Conservation (phyloP, 2,888 invertebrate genomes). For the Acanthacorydalis orientalis region DNA sequence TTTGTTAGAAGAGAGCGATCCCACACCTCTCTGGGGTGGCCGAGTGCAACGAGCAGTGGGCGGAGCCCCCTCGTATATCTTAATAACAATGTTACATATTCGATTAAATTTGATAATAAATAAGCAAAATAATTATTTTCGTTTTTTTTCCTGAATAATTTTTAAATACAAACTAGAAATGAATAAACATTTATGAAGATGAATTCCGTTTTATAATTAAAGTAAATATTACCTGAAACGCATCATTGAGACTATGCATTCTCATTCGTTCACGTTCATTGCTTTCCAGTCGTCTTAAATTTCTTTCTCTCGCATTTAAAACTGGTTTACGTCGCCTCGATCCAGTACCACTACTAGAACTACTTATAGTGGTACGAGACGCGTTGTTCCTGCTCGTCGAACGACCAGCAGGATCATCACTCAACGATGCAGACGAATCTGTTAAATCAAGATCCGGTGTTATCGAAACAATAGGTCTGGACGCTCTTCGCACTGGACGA, state of each 20-base stretch:
- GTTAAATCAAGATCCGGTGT: conserved; percentile 3
- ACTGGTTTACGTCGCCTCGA: conserved; percentile 51
- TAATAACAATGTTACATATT: too few species aligned
- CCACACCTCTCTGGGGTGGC: too few species aligned
- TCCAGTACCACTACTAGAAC: background rate
- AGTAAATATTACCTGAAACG: conserved; percentile 55
- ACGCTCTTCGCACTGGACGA: background rate
- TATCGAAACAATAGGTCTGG: background rate
- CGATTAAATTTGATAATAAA: too few species aligned
- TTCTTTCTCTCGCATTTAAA: conserved; percentile 68
- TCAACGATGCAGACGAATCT: conserved; percentile 4
- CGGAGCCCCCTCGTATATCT: too few species aligned
- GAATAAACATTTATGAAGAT: too few species aligned
- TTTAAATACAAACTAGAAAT: too few species aligned
- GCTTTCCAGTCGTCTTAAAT: conserved; percentile 71
- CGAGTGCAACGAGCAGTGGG: too few species aligned
- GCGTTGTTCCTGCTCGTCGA: background rate
- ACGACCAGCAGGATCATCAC: conserved; percentile 1
- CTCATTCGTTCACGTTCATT: conserved; percentile 83
- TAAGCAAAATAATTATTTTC: too few species aligned
- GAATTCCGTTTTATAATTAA: too few species aligned
- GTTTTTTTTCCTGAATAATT: too few species aligned
- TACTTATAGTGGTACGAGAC: background rate
- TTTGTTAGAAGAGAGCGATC: too few species aligned
- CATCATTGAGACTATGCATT: conserved; percentile 84